phyloP scores from a whole-genome alignment of 2,888 invertebrate species.

The Tineola bisselliella region DNA sequence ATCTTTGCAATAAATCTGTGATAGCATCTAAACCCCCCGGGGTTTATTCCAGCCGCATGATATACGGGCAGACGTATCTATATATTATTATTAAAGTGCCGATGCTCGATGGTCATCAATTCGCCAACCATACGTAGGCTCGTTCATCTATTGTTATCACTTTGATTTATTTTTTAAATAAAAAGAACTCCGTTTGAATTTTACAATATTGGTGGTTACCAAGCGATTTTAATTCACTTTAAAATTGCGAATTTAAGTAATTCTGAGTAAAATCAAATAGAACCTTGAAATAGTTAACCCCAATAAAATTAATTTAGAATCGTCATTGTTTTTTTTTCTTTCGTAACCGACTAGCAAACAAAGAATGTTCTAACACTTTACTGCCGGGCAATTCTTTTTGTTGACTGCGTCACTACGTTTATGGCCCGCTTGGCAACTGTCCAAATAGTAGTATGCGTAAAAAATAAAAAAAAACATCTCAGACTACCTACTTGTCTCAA shows the following conservation, averaged over 20 bases:
- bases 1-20: constrained; percentile 11
- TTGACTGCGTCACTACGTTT: constrained; percentile 21
- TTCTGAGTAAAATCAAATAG: not conserved
- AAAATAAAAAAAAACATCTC: constrained; percentile 19
- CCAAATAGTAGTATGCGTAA: constrained; percentile 29
- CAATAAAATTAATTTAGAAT: constrained; percentile 2
- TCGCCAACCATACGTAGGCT: not conserved
- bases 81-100: constrained; percentile 10
- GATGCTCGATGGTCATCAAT: not conserved
- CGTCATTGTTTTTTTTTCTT: not conserved
- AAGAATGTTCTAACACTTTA: constrained; percentile 8
- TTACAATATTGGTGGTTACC: too few species aligned
- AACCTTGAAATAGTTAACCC: constrained; percentile 2
- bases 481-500: not conserved
- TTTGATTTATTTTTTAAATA: not conserved
- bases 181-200: not conserved
- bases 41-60: constrained; percentile 1
- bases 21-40: constrained; percentile 13
- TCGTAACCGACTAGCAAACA: not conserved
- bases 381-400: constrained; percentile 14
- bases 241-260: not conserved
- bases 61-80: constrained; percentile 5
- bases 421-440: constrained; percentile 24
- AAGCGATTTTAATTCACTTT: not conserved
- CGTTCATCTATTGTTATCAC: not conserved